Conservation (phyloP, 2,113 vertebrate species). For the Phoxinus phoxinus region DNA sequence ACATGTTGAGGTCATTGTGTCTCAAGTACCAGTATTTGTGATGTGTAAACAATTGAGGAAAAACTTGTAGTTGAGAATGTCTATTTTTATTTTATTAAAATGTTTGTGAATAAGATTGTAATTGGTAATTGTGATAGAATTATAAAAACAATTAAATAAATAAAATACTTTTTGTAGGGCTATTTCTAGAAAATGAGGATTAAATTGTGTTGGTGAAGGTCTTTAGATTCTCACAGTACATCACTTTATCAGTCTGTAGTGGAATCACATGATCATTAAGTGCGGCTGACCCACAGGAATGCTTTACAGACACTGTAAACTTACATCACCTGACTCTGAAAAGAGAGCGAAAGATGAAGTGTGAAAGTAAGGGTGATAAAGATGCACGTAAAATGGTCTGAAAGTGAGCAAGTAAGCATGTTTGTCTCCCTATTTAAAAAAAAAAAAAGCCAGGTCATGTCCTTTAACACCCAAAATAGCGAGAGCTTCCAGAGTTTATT, state of each 20-base stretch:
- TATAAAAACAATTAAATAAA: background rate
- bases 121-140: background rate
- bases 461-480: background rate
- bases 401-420: conserved; percentile 5
- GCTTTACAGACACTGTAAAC: background rate
- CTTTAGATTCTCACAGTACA: background rate
- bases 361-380: background rate
- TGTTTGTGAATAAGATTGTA: background rate
- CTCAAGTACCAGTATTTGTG: too few species aligned
- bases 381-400: conserved; percentile 12
- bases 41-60: too few species aligned
- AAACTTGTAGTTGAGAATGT: background rate
- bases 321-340: conserved; percentile 7
- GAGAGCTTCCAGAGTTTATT: conserved; percentile 38
- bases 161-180: background rate
- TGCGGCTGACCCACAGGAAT: conserved; percentile 7
- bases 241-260: background rate
- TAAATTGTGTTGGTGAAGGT: background rate
- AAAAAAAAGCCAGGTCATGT: background rate
- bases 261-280: background rate
- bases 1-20: too few species aligned
- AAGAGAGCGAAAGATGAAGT: background rate
- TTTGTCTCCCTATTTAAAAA: background rate
- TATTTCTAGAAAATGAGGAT: background rate
- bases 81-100: background rate